Percentiles rank a stretch among this genome's conserved stretches.
phyloP scores from a whole-genome alignment of 2,888 invertebrate genomes.

The Chalcosyrphus nemorum region DNA sequence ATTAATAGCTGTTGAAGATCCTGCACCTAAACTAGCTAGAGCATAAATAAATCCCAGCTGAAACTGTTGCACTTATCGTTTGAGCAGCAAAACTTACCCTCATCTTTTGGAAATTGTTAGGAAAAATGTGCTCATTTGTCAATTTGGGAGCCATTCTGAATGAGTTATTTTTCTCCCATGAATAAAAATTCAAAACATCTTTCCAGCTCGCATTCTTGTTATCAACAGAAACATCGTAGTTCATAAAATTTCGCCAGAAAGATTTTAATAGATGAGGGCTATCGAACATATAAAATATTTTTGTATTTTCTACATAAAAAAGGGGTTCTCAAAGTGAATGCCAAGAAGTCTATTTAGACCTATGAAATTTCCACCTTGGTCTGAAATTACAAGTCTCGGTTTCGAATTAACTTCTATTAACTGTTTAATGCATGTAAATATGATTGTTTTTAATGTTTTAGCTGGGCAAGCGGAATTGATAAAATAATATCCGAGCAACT shows the following conservation, averaged over 20 bases:
- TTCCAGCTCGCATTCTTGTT: slow-evolving; percentile 13
- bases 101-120: too few species aligned
- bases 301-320: slow-evolving; percentile 12
- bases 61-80: too few species aligned
- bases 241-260: too few species aligned
- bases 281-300: slow-evolving; percentile 12
- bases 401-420: slow-evolving; percentile 2
- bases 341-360: slow-evolving; percentile 8
- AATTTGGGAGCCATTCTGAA: not conserved
- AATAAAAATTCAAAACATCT: slow-evolving; percentile 8
- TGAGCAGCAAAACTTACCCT: too few species aligned
- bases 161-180: not conserved
- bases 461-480: slow-evolving; percentile 17
- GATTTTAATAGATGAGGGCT: not conserved
- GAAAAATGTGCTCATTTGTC: too few species aligned
- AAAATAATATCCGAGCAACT: slow-evolving; percentile 14
- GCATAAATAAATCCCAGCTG: too few species aligned
- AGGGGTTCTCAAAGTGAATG: not conserved
- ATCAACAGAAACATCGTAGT: not conserved
- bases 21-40: too few species aligned
- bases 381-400: not conserved
- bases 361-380: slow-evolving; percentile 14
- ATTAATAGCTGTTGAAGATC: too few species aligned
- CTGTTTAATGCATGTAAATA: not conserved
- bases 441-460: not conserved